Evolutionary conservation across 2,797 vertebrate genomes (phyloP), one percentile per base, ranked within the genome.

Genomic region (Ptychobarbus kaznakovi): DNA sequence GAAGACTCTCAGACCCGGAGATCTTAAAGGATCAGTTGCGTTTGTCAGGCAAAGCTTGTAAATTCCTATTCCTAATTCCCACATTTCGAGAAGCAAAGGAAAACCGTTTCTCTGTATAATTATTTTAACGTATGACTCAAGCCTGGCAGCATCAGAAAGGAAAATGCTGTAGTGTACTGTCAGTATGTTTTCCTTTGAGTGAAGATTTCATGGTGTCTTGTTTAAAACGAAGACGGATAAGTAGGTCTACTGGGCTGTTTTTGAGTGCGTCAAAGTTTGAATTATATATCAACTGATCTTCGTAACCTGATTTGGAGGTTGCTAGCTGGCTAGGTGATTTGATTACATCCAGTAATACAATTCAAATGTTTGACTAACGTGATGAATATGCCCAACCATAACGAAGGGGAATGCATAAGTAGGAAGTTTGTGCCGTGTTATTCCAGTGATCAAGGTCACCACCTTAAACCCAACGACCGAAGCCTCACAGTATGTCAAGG

Each of bases 141-240:
- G 53, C 38, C 68, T 79, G 75, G 74, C 73, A 84, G 46, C 28
- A 28, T 51, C 44, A 4, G n/a, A 76, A 78, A 42, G 46, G 25
- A 53, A 46, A 38, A 46, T 42, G 8, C 40, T 70, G 12, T 38
- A 40, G 69, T 46, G 69, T 49, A 65, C 66, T 42, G 75, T 70
- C 83, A 56, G 63, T 32, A 61, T 76, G 61, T 25, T 74, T 74
- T 82, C 58, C 61, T 76, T 38, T 65, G 63, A 77, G 82, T 40
- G 2, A 38, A 77, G 63, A 58, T 78, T 78, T 72, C 65, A 58
- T 42, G 51, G 25, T 16, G 32, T 74, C 63, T 84, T 70, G 83
- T 78, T 72, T 56, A 32, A 58, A 69, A 32, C 5, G 4, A 66
- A 68, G 46, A 38, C 8, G 44, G 70, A 28, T 73, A 73, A 46